Evolutionary conservation across 2,888 invertebrate species (phyloP).

Genomic region (Harpalus rufipes): DNA sequence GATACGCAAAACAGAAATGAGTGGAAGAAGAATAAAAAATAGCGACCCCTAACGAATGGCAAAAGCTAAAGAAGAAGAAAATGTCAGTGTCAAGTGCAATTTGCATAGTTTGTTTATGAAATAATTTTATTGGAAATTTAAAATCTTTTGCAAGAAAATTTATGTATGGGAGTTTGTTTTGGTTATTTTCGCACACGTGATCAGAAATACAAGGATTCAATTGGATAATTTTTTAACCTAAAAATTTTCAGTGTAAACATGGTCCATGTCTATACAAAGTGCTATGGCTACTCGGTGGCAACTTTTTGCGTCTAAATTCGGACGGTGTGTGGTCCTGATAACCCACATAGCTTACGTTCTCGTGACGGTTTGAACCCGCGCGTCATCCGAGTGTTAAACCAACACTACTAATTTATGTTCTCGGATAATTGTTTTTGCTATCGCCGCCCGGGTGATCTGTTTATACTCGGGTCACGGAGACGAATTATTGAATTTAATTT

Average conservation of each 20-base stretch:
- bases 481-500: slow-evolving; percentile 64
- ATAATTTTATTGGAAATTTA: too few species aligned
- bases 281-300: neutral
- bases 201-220: too few species aligned
- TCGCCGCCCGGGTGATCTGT: slow-evolving; percentile 35
- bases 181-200: too few species aligned
- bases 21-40: too few species aligned
- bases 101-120: too few species aligned
- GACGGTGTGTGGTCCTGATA: slow-evolving; percentile 51
- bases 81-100: too few species aligned
- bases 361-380: slow-evolving; percentile 21
- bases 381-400: slow-evolving; percentile 21
- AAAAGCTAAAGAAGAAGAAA: too few species aligned
- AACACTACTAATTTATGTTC: slow-evolving; percentile 62
- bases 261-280: neutral
- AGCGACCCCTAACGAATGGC: too few species aligned
- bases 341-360: slow-evolving; percentile 47
- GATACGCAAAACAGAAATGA: too few species aligned
- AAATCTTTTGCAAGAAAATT: too few species aligned
- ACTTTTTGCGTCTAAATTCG: slow-evolving; percentile 63
- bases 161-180: too few species aligned
- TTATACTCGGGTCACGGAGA: slow-evolving; percentile 58
- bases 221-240: too few species aligned
- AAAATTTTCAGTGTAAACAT: slow-evolving; percentile 8
- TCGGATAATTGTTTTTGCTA: slow-evolving; percentile 65